A percentile compares a stretch with the other conserved stretches of the same genome.
These are phyloP conservation scores for Galaxias olidus DNA, from an alignment of 2,797 vertebrate genomes.

Conservation along the genomic window DNA sequence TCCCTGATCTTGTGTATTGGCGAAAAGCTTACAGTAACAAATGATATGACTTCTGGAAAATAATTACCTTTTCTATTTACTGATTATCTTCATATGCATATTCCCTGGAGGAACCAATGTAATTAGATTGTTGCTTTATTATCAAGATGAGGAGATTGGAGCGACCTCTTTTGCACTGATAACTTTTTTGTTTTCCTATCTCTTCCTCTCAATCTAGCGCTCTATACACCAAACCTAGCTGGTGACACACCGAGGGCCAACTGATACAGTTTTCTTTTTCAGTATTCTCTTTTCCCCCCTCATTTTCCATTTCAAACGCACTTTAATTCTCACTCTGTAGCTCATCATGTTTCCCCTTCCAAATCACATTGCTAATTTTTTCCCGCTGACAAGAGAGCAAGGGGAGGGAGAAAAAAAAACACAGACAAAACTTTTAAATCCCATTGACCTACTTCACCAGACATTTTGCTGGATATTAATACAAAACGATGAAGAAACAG, in stretches of 20 bases:
- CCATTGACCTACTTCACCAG: slow-evolving; percentile 76
- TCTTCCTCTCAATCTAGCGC: slow-evolving; percentile 4
- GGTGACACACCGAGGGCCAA: too few relatives aligned
- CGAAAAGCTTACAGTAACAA: slow-evolving; percentile 66
- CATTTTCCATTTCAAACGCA: slow-evolving; percentile 42
- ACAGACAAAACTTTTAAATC: slow-evolving; percentile 74
- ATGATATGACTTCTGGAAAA: slow-evolving; percentile 66
- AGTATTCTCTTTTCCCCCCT: slow-evolving; percentile 17
- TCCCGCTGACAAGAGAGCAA: slow-evolving; percentile 66
- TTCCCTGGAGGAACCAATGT: slow-evolving; percentile 65
- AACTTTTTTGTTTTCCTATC: slow-evolving; percentile 8
- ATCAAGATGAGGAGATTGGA: slow-evolving; percentile 67
- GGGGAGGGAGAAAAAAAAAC: slow-evolving; percentile 35
- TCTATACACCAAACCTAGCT: not conserved
- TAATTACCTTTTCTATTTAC: slow-evolving; percentile 78
- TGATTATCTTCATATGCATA: slow-evolving; percentile 73
- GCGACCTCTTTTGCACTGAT: slow-evolving; percentile 55
- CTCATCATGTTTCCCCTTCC: slow-evolving; percentile 36
- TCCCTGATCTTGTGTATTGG: slow-evolving; percentile 48
- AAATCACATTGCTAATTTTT: slow-evolving; percentile 73
- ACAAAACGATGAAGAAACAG: slow-evolving; percentile 54
- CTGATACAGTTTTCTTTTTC: slow-evolving; percentile 15
- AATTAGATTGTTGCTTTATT: slow-evolving; percentile 76
- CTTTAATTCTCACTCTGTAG: slow-evolving; percentile 41
- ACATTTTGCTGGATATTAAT: slow-evolving; percentile 74